Conservation (phyloP, 2,888 invertebrate genomes). For the Acrobasis repandana region DNA sequence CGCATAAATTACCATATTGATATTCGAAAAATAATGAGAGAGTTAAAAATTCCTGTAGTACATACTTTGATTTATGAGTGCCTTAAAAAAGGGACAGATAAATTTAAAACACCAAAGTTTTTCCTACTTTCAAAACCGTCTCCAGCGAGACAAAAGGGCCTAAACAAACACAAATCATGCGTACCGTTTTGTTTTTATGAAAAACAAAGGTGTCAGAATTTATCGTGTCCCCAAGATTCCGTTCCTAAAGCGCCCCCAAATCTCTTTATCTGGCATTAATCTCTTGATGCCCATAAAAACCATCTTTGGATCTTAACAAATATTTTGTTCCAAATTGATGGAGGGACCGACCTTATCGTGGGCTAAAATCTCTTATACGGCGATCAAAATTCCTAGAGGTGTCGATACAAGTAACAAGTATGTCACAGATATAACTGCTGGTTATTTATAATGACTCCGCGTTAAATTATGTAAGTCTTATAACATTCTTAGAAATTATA, state of each 20-base stretch:
- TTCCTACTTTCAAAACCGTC: constrained; percentile 22
- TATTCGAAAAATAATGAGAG: constrained; percentile 5
- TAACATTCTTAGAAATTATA: constrained; percentile 18
- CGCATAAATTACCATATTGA: constrained; percentile 18
- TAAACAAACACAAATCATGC: constrained; percentile 38
- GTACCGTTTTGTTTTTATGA: constrained; percentile 32
- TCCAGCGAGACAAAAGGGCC: constrained; percentile 21
- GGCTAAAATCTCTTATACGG: constrained; percentile 62
- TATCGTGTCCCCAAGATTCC: constrained; percentile 66
- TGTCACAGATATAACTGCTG: constrained; percentile 55
- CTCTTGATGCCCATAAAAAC: constrained; percentile 75
- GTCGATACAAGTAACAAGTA: constrained; percentile 73
- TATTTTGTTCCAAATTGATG: constrained; percentile 80
- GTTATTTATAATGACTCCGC: constrained; percentile 48
- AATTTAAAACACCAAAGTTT: constrained; percentile 23
- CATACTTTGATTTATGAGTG: constrained; percentile 15
- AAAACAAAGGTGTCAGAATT: constrained; percentile 65
- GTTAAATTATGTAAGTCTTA: constrained; percentile 31
- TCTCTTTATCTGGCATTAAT: constrained; percentile 77
- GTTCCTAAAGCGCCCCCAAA: constrained; percentile 62
- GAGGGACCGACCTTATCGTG: constrained; percentile 70
- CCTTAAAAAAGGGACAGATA: constrained; percentile 12
- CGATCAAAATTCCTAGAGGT: constrained; percentile 81
- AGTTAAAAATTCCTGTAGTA: constrained; percentile 8
- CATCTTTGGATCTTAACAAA: constrained; percentile 76